Evolutionary conservation across 2,888 invertebrate species (phyloP), one percentile per base, ranked within the genome.

Genomic region (Ecliptopera silaceata): DNA sequence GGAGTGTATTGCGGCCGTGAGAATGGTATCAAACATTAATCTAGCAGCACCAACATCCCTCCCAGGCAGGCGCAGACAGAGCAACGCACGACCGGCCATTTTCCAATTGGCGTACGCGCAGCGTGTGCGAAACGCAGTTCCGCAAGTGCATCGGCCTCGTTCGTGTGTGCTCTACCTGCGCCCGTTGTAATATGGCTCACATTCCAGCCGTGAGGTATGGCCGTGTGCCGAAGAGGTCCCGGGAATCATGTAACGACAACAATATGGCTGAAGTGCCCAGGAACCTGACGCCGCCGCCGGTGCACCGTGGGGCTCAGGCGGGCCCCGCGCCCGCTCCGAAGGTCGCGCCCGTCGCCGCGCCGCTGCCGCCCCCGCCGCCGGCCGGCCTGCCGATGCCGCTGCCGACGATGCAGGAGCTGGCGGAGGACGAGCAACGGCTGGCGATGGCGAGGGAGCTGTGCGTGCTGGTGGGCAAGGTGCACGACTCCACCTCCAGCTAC

Each of bases 141-240:
- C 68, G 13, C 26, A 65, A 63, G 69, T 80, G 82, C 79, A 78
- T 56, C 66, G 68, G 63, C 56, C 68, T 66, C 64, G 63, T 62
- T 66, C 70, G 67, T 66, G 68, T 39, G 32, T 48, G 56, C 32
- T 41, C 44, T 31, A 20, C 41, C 45, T 20, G 53, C 20, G 20
- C 4, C 17, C 17, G 22, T 15, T 50, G 17, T 48, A 58, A 48
- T 39, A 18, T 49, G 44, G 43, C 22, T 32, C 11, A 74, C 60
- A 66, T 73, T 66, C 41, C 92, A 98, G 98, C 98, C 79, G 98
- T 98, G 65, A 93, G 98, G 80, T 99, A 99, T 93, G 98, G 99
- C 68, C 94, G 98, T 66, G 98, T 98, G 71, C 98, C 99, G 64
- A 99, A 98, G 88, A 93, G 98, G 72, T 95, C 97, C 59, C 94